Evolutionary conservation across 2,888 invertebrate species (phyloP).

Genomic region (Trichacis sp.): DNA sequence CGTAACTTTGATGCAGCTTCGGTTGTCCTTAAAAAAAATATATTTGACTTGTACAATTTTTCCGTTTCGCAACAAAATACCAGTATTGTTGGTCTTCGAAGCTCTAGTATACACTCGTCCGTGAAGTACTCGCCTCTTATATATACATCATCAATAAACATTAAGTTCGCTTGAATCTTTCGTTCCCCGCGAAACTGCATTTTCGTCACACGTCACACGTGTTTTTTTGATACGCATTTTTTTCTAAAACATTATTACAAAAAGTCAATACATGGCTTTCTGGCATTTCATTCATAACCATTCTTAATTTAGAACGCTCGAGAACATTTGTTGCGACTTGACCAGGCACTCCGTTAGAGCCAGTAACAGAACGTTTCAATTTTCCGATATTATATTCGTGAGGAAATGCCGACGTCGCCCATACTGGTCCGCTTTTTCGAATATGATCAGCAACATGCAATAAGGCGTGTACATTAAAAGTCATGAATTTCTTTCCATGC

Average conservation of each 20-base stretch:
- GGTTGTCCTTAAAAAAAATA: constrained; percentile 2
- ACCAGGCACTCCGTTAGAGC: constrained; percentile 19
- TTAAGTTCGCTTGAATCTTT: neutral
- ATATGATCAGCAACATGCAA: constrained; percentile 30
- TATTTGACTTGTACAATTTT: constrained; percentile 1
- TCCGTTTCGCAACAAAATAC: neutral
- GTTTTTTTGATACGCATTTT: neutral
- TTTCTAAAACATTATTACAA: neutral
- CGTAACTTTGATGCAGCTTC: too few species aligned
- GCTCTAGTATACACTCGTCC: neutral
- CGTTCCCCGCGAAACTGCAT: neutral
- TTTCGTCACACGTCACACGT: too few species aligned
- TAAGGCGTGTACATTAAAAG: constrained; percentile 40
- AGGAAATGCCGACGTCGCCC: constrained; percentile 34
- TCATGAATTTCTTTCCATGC: constrained; percentile 31
- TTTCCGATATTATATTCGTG: constrained; percentile 29
- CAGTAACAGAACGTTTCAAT: constrained; percentile 14
- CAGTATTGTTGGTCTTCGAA: constrained; percentile 1
- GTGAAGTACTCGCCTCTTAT: neutral
- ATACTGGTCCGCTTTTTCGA: constrained; percentile 30
- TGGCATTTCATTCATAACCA: neutral
- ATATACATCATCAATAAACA: neutral
- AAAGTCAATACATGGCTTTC: neutral
- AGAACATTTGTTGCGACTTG: constrained; percentile 17
- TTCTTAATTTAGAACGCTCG: constrained; percentile 4